Percentiles rank a stretch among this genome's conserved stretches.
Evolutionary conservation across 2,797 vertebrate genomes (phyloP).

Genomic region (Tokudaia muenninki): DNA sequence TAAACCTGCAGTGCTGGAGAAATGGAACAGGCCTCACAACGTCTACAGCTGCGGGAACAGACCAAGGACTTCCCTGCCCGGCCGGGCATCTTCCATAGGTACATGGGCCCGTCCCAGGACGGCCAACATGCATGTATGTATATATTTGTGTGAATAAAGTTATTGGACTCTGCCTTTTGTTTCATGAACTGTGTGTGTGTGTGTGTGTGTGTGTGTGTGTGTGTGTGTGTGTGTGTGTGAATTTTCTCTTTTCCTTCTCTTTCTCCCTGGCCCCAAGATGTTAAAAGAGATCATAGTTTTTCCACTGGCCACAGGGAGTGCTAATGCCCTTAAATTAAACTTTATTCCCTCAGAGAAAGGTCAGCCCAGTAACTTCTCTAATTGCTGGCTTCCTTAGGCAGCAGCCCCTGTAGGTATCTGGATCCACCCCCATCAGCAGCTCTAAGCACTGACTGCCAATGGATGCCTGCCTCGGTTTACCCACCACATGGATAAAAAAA

Average conservation of each 20-base stretch:
- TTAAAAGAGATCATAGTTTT: not conserved
- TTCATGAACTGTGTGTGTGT: no score
- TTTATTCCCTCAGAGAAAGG: not conserved
- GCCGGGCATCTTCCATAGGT: no score
- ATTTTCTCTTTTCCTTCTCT: not conserved
- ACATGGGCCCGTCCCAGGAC: no score
- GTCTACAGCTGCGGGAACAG: no score
- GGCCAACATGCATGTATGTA: no score
- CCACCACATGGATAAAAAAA: not conserved
- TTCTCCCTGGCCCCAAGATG: not conserved
- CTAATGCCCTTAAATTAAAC: not conserved
- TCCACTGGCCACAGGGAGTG: not conserved
- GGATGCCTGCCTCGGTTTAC: not conserved
- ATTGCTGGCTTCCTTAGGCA: not conserved
- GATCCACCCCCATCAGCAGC: not conserved
- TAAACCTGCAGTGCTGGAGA: no score
- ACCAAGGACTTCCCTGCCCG: no score
- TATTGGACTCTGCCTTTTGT: no score
- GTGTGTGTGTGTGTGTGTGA: no score
- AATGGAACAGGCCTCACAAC: no score
- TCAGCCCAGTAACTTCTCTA: not conserved
- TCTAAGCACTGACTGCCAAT: not conserved
- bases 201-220: no score
- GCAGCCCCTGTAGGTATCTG: not conserved
- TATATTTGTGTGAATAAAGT: no score